Evolutionary conservation across 2,888 invertebrate species (phyloP).

Genomic region (Deilephila porcellus): DNA sequence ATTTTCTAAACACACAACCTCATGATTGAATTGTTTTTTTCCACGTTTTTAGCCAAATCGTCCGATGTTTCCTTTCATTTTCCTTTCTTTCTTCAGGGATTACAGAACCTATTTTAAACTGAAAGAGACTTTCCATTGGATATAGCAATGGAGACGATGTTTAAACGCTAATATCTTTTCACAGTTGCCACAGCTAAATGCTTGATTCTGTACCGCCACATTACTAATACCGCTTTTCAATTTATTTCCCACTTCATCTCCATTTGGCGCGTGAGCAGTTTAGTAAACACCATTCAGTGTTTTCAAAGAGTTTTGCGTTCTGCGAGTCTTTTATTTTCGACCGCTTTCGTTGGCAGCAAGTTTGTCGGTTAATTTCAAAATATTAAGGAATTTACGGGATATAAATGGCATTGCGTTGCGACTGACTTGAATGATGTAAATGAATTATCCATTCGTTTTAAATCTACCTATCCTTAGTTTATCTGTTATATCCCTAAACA

Average conservation of each 20-base stretch:
- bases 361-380: neutral
- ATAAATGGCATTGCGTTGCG: too few relatives aligned
- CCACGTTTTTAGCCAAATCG: neutral
- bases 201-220: conserved; percentile 34
- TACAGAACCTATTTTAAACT: neutral
- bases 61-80: neutral
- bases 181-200: neutral
- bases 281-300: conserved; percentile 34
- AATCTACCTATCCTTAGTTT: too few relatives aligned
- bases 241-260: conserved; percentile 37
- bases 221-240: conserved; percentile 43
- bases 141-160: conserved; percentile 1
- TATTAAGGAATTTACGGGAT: neutral
- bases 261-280: conserved; percentile 41
- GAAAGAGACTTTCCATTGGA: neutral
- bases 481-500: too few relatives aligned
- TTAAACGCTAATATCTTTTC: conserved; percentile 9
- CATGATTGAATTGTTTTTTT: neutral
- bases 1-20: neutral
- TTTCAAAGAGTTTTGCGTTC: conserved; percentile 35
- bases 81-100: neutral
- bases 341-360: neutral
- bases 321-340: conserved; percentile 26
- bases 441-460: too few relatives aligned
- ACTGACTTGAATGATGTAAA: too few relatives aligned